phyloP scores from a whole-genome alignment of 2,113 vertebrate genomes.

The Chaenogobius annularis region DNA sequence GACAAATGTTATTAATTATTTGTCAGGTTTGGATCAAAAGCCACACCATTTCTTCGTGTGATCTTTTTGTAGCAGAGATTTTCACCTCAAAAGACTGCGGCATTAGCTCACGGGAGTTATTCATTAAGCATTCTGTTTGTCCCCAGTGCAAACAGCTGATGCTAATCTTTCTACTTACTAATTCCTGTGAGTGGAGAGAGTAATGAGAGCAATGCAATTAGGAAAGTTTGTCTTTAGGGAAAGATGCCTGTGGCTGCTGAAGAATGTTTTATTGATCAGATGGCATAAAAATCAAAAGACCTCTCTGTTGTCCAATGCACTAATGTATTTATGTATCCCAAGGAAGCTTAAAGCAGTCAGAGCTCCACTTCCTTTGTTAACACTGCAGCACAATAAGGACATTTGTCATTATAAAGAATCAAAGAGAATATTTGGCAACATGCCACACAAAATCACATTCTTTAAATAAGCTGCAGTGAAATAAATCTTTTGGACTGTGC shows the following conservation, averaged over 20 bases:
- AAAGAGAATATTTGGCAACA: slow-evolving; percentile 66
- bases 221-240: slow-evolving; percentile 52
- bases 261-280: slow-evolving; percentile 57
- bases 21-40: not conserved
- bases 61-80: slow-evolving; percentile 1
- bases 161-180: slow-evolving; percentile 59
- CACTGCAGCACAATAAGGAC: slow-evolving; percentile 42
- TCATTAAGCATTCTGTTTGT: slow-evolving; percentile 65
- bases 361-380: slow-evolving; percentile 11
- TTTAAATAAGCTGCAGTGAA: slow-evolving; percentile 66
- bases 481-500: slow-evolving; percentile 57
- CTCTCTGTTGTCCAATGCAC: slow-evolving; percentile 53
- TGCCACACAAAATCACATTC: slow-evolving; percentile 67
- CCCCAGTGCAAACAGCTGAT: slow-evolving; percentile 51
- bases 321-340: slow-evolving; percentile 12
- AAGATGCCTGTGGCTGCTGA: slow-evolving; percentile 43
- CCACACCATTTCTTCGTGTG: not conserved
- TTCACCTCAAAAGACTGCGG: slow-evolving; percentile 21
- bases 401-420: slow-evolving; percentile 63
- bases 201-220: slow-evolving; percentile 63
- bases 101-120: slow-evolving; percentile 37
- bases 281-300: slow-evolving; percentile 47
- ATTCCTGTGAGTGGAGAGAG: slow-evolving; percentile 38
- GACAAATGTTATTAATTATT: not conserved
- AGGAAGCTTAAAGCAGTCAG: slow-evolving; percentile 4